phyloP scores from a whole-genome alignment of 2,797 vertebrate species.

The Sebastes iracundus region DNA sequence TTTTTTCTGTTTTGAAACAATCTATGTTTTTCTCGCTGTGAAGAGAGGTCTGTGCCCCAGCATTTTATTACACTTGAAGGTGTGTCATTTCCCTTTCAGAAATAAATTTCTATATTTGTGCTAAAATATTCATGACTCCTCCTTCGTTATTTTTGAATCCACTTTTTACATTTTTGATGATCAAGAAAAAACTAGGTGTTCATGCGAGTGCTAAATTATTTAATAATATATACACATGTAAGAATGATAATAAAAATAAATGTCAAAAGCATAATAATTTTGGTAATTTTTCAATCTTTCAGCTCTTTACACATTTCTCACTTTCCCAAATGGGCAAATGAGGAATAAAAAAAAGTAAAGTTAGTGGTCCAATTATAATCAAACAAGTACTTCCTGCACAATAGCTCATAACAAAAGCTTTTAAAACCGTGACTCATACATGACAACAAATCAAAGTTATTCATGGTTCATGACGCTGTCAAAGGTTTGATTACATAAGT shows the following conservation, averaged over 20 bases:
- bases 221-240: background rate
- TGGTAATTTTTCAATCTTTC: background rate
- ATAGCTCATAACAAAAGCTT: background rate
- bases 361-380: background rate
- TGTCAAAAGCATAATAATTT: background rate
- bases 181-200: background rate
- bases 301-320: background rate
- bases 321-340: background rate
- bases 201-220: background rate
- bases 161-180: background rate
- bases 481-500: background rate
- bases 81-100: conserved; percentile 39
- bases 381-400: background rate
- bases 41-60: conserved; percentile 12
- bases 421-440: background rate
- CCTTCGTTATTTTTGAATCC: background rate
- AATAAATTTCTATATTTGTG: conserved; percentile 77
- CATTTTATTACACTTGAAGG: conserved; percentile 57
- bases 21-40: conserved; percentile 25
- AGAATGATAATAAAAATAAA: background rate
- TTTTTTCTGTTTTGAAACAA: background rate
- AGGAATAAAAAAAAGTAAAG: background rate
- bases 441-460: background rate
- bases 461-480: background rate
- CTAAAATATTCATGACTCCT: conserved; percentile 14